Evolutionary conservation across 2,113 vertebrate species (phyloP).

Genomic region (Pseudorhombus dupliciocellatus): DNA sequence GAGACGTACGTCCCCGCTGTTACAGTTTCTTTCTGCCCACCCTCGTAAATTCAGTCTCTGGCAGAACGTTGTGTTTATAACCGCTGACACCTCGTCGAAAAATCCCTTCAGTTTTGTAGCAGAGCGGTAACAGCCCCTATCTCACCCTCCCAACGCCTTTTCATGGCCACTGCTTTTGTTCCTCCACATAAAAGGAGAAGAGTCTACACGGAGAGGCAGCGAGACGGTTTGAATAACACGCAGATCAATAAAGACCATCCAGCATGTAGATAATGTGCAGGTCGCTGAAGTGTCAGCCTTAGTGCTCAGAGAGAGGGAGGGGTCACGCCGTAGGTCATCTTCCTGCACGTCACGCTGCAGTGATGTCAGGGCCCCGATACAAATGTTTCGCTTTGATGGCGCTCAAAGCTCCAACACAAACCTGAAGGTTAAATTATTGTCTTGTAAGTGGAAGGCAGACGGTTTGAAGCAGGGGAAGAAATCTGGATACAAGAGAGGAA

Average conservation of each 20-base stretch:
- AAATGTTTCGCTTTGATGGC: slow-evolving; percentile 30
- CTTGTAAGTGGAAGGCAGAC: slow-evolving; percentile 4
- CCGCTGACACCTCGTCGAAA: slow-evolving; percentile 59
- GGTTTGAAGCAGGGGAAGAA: not conserved
- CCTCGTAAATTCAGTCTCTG: slow-evolving; percentile 39
- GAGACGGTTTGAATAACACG: slow-evolving; percentile 69
- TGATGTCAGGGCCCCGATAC: not conserved
- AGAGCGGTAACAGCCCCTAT: slow-evolving; percentile 47
- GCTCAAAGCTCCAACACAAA: slow-evolving; percentile 2
- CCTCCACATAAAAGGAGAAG: slow-evolving; percentile 59
- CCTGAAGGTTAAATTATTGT: slow-evolving; percentile 7
- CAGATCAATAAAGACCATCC: slow-evolving; percentile 74
- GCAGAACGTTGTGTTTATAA: slow-evolving; percentile 41
- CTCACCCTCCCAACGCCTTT: slow-evolving; percentile 58
- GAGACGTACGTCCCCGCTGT: slow-evolving; percentile 46
- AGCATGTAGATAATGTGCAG: slow-evolving; percentile 41
- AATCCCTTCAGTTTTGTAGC: slow-evolving; percentile 39
- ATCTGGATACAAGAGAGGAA: not conserved
- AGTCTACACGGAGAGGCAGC: slow-evolving; percentile 17
- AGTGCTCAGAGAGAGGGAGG: slow-evolving; percentile 31
- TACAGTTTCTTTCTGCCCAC: slow-evolving; percentile 18
- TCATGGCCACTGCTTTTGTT: slow-evolving; percentile 64
- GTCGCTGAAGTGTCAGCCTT: slow-evolving; percentile 51
- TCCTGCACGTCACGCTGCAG: not conserved
- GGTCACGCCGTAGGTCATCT: slow-evolving; percentile 36